Evolutionary conservation across 2,888 invertebrate species (phyloP).

Genomic region (Ectropis crepuscularia): DNA sequence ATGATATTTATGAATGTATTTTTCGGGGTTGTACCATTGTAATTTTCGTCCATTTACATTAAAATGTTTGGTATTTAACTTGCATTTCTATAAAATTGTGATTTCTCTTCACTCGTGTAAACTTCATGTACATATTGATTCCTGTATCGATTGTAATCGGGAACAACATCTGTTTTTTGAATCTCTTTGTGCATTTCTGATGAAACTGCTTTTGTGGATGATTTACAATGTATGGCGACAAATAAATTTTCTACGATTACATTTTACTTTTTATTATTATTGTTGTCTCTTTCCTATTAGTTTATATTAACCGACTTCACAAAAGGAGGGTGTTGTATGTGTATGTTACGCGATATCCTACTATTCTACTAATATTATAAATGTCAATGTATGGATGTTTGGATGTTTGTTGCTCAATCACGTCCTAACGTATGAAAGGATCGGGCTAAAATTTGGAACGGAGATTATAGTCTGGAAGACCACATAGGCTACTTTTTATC

Average conservation of each 20-base stretch:
- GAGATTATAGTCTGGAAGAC: too few species aligned
- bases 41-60: constrained; percentile 76
- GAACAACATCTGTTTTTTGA: constrained; percentile 74
- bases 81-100: constrained; percentile 70
- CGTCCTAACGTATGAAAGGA: too few species aligned
- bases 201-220: constrained; percentile 77
- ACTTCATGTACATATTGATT: constrained; percentile 30
- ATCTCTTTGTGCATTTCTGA: constrained; percentile 80
- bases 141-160: constrained; percentile 51
- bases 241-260: constrained; percentile 76
- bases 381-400: too few species aligned
- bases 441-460: too few species aligned
- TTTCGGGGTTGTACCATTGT: constrained; percentile 62
- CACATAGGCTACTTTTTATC: too few species aligned
- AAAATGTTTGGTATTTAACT: constrained; percentile 56
- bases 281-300: not conserved
- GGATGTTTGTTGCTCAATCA: too few species aligned
- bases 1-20: constrained; percentile 48
- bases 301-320: not conserved
- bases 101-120: constrained; percentile 50
- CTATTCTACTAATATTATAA: too few species aligned
- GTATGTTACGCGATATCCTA: too few species aligned
- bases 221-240: constrained; percentile 69
- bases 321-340: too few species aligned
- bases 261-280: constrained; percentile 31